Conservation (phyloP, 2,888 invertebrate species). For the Ommatoiulus sabulosus region DNA sequence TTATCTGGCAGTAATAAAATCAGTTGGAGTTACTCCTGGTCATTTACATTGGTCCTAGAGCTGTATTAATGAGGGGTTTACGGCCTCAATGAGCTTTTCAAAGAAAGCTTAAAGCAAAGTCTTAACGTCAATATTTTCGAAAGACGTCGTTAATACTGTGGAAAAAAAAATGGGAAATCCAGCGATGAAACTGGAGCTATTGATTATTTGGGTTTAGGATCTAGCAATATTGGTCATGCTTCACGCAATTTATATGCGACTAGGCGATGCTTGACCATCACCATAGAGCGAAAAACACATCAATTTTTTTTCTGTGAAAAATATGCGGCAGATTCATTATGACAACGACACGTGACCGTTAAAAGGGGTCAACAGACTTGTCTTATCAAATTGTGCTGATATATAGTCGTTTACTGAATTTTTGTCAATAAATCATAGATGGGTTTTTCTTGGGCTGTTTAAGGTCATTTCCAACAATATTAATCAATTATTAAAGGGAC, state of each 20-base stretch:
- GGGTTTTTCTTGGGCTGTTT: too few relatives aligned
- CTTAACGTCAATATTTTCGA: constrained; percentile 28
- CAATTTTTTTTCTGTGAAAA: neutral
- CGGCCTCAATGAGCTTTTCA: neutral
- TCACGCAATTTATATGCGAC: neutral
- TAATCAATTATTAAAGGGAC: too few relatives aligned
- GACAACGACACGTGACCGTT: neutral
- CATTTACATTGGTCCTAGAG: neutral
- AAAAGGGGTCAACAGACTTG: too few relatives aligned
- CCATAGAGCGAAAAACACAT: neutral
- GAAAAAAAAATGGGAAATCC: neutral
- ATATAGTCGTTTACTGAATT: too few relatives aligned
- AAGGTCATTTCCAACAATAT: too few relatives aligned
- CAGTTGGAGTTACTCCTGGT: neutral
- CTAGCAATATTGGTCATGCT: neutral
- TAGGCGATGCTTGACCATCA: neutral
- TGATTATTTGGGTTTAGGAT: neutral
- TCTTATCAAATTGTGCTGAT: too few relatives aligned
- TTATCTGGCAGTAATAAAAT: neutral
- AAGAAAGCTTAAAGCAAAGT: constrained; percentile 20
- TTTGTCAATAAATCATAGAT: too few relatives aligned
- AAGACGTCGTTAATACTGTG: neutral
- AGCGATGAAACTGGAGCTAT: constrained; percentile 10
- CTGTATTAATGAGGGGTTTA: constrained; percentile 25
- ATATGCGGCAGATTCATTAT: neutral